Evolutionary conservation across 2,888 invertebrate genomes (phyloP).

Genomic region (Pachydiplax longipennis): DNA sequence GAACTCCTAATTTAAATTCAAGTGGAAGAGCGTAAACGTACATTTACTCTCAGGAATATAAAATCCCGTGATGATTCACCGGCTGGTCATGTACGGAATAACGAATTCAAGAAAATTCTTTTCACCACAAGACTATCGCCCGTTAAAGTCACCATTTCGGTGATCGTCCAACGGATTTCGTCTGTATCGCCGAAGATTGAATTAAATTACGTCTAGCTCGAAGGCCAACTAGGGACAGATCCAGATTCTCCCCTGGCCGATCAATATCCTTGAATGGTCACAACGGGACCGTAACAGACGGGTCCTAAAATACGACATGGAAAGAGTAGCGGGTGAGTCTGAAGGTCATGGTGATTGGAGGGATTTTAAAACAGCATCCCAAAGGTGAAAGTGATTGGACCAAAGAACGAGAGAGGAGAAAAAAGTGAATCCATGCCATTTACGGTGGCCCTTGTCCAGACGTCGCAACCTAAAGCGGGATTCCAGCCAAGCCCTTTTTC

Average conservation of each 20-base stretch:
- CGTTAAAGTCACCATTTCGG: too few relatives aligned
- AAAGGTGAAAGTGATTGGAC: slow-evolving; percentile 21
- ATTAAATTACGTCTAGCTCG: background rate
- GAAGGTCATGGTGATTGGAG: slow-evolving; percentile 11
- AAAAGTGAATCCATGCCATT: slow-evolving; percentile 18
- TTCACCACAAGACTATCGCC: too few relatives aligned
- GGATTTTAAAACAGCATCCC: background rate
- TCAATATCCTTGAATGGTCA: background rate
- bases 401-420: background rate
- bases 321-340: background rate
- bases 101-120: too few relatives aligned
- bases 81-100: too few relatives aligned
- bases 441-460: slow-evolving; percentile 4
- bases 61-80: too few relatives aligned
- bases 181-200: too few relatives aligned
- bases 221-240: background rate
- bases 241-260: background rate
- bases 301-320: background rate
- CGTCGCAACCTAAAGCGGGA: background rate
- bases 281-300: background rate
- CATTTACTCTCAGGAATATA: too few relatives aligned
- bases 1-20: too few relatives aligned
- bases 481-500: slow-evolving; percentile 36
- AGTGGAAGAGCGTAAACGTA: too few relatives aligned
- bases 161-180: too few relatives aligned